These are phyloP conservation scores for Sceloporus tristichus DNA, from an alignment of 2,113 vertebrate species.

Conservation along the genomic window DNA sequence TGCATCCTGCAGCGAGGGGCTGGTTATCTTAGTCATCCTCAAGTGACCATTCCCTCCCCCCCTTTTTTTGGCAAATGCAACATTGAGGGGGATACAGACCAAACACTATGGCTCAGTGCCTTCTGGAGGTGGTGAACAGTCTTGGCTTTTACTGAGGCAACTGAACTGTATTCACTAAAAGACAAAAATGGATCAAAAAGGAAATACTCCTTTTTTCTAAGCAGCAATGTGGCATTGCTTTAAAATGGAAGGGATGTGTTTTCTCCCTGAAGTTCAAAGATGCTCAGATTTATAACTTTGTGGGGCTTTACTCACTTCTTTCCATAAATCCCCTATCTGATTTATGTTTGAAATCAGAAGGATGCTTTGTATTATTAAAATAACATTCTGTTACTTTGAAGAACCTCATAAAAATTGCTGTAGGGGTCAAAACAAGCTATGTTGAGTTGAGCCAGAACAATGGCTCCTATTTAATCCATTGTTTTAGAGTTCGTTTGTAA, in stretches of 20 bases:
- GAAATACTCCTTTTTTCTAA: slow-evolving; percentile 53
- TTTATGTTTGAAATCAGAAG: slow-evolving; percentile 62
- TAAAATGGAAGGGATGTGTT: slow-evolving; percentile 21
- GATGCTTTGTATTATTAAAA: slow-evolving; percentile 51
- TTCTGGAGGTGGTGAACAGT: neutral
- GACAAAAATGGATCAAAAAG: slow-evolving; percentile 43
- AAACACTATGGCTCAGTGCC: neutral
- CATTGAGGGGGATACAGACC: neutral
- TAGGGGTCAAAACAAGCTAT: slow-evolving; percentile 56
- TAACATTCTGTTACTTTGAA: slow-evolving; percentile 52
- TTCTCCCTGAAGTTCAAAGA: slow-evolving; percentile 59
- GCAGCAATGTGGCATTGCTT: slow-evolving; percentile 27
- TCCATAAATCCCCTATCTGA: slow-evolving; percentile 58
- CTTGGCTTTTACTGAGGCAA: slow-evolving; percentile 22
- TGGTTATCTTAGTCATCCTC: slow-evolving; percentile 8
- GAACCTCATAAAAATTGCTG: slow-evolving; percentile 44
- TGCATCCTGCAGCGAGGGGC: neutral
- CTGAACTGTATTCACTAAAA: slow-evolving; percentile 38
- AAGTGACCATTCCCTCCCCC: slow-evolving; percentile 1
- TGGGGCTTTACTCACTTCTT: slow-evolving; percentile 53
- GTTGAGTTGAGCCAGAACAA: slow-evolving; percentile 56
- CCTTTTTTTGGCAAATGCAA: slow-evolving; percentile 9
- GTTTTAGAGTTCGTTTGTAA: slow-evolving; percentile 27
- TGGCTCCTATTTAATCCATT: slow-evolving; percentile 52
- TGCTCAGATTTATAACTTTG: slow-evolving; percentile 56